Conservation (phyloP, 1,140 invertebrate genomes). For the Drosophila athabasca region DNA sequence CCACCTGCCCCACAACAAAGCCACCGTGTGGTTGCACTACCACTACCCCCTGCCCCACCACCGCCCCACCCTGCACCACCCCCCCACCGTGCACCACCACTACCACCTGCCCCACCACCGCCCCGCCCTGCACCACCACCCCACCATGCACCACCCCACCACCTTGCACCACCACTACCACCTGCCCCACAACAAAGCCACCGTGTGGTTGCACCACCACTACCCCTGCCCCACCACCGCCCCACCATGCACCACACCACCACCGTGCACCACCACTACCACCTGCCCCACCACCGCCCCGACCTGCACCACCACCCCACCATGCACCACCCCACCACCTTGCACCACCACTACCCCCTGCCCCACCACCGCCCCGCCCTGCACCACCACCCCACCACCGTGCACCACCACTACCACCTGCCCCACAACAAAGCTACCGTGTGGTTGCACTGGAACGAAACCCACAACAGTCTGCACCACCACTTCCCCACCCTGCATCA, state of each 20-base stretch:
- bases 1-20: too few relatives aligned
- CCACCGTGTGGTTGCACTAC: not conserved
- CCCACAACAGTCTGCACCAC: too few relatives aligned
- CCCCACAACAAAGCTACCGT: too few relatives aligned
- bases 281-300: not conserved
- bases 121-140: not conserved
- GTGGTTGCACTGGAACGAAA: not conserved
- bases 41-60: too few relatives aligned
- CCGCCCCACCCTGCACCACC: too few relatives aligned
- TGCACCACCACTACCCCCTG: not conserved
- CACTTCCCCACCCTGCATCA: too few relatives aligned
- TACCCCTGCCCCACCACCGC: too few relatives aligned
- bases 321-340: not conserved
- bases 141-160: not conserved
- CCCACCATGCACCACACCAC: too few relatives aligned
- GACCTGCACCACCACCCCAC: not conserved
- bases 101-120: not conserved
- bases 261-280: not conserved
- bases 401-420: too few relatives aligned
- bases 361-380: too few relatives aligned
- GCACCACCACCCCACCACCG: not conserved
- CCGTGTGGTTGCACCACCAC: not conserved
- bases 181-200: too few relatives aligned
- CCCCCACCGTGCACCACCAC: not conserved
- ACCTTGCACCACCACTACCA: not conserved